Percentiles rank a stretch among this genome's conserved stretches.
Evolutionary conservation across 2,888 invertebrate genomes (phyloP).

Genomic region (Ophonus ardosiacus): DNA sequence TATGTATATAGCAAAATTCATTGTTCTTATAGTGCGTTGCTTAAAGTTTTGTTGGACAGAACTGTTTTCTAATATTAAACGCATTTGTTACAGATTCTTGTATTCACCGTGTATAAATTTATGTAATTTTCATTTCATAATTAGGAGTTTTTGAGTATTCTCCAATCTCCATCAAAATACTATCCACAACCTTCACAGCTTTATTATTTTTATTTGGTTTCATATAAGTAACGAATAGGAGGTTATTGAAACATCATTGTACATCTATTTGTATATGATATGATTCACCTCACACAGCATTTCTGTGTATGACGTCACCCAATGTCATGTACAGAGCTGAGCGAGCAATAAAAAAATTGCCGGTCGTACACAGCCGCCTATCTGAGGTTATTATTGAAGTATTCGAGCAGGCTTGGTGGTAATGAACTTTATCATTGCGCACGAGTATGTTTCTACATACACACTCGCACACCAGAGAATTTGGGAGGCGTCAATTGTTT

Average conservation of each 20-base stretch:
- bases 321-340: conserved; percentile 46
- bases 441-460: background rate
- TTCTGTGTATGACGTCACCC: conserved; percentile 19
- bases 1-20: too few relatives aligned
- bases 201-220: background rate
- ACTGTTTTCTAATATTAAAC: too few relatives aligned
- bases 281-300: conserved; percentile 20
- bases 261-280: background rate
- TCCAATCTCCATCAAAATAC: background rate
- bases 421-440: conserved; percentile 48
- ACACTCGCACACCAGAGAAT: background rate
- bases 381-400: conserved; percentile 48
- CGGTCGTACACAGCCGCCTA: conserved; percentile 28
- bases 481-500: conserved; percentile 1
- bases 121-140: too few relatives aligned
- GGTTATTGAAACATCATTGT: background rate
- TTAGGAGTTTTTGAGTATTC: too few relatives aligned
- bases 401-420: conserved; percentile 40
- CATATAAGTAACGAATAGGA: background rate
- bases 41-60: too few relatives aligned
- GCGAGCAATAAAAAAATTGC: conserved; percentile 46
- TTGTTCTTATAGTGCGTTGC: too few relatives aligned
- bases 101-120: too few relatives aligned
- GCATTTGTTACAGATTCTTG: too few relatives aligned
- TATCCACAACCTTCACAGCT: background rate